phyloP scores from a whole-genome alignment of 2,797 vertebrate species.

The Uromys caudimaculatus region DNA sequence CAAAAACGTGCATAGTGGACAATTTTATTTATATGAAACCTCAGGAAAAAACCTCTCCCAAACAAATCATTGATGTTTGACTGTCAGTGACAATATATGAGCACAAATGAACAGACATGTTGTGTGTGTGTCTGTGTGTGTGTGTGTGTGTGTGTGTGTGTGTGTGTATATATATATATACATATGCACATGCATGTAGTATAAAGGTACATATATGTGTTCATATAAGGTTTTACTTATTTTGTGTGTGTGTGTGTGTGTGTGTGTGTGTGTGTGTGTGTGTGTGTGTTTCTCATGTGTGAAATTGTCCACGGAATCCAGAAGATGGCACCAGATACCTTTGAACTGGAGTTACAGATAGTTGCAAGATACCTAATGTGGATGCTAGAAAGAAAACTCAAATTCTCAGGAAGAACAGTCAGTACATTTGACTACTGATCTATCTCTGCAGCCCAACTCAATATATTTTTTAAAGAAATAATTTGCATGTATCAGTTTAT shows the following conservation, averaged over 20 bases:
- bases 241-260: not conserved
- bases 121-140: not conserved
- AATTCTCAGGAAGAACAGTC: not conserved
- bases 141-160: too few relatives aligned
- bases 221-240: not conserved
- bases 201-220: too few relatives aligned
- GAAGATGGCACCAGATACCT: not conserved
- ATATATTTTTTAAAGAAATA: not conserved
- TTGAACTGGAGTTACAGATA: not conserved
- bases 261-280: not conserved
- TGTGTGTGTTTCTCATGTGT: not conserved
- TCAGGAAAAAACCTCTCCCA: not conserved
- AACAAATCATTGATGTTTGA: not conserved
- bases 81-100: not conserved
- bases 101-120: not conserved
- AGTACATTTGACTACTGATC: not conserved
- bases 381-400: not conserved
- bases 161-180: not conserved
- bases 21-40: not conserved
- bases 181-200: too few relatives aligned
- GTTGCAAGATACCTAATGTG: not conserved
- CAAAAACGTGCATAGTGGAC: not conserved
- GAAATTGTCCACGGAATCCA: not conserved
- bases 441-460: not conserved
- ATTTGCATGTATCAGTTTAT: not conserved